A percentile compares a stretch with the other conserved stretches of the same genome.
phyloP scores from a whole-genome alignment of 2,113 vertebrate genomes.

The Festucalex cinctus region DNA sequence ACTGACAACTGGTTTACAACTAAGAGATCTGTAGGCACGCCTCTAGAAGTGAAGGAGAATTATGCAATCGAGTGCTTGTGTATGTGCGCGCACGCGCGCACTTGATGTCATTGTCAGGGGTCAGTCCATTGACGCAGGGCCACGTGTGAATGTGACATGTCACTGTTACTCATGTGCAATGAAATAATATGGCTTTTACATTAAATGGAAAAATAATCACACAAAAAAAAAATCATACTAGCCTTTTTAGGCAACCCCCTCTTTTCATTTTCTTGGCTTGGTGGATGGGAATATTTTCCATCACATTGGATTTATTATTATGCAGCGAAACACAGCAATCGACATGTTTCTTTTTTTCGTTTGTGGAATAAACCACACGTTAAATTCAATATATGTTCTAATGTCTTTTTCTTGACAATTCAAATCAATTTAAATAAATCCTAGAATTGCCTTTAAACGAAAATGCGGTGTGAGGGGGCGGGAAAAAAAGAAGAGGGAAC shows the following conservation, averaged over 20 bases:
- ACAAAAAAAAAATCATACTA: background rate
- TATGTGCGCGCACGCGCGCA: constrained; percentile 16
- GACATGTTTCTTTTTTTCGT: background rate
- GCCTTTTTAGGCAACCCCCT: background rate
- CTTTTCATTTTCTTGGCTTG: background rate
- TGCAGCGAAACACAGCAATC: background rate
- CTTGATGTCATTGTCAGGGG: constrained; percentile 1
- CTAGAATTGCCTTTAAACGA: background rate
- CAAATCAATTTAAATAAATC: background rate
- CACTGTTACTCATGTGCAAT: background rate
- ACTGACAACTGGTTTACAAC: constrained; percentile 23
- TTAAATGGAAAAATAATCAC: background rate
- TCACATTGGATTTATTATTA: background rate
- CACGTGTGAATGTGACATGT: background rate
- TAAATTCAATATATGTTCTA: background rate
- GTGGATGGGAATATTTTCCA: background rate
- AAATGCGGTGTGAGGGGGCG: background rate
- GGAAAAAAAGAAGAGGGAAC: constrained; percentile 1
- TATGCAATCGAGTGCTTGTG: constrained; percentile 43
- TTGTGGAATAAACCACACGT: background rate
- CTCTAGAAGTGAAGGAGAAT: constrained; percentile 44
- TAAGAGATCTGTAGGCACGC: constrained; percentile 46
- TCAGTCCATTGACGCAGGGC: background rate
- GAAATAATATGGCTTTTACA: background rate
- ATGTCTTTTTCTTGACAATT: background rate